phyloP scores from a whole-genome alignment of 2,888 invertebrate genomes.

The Neria commutata region DNA sequence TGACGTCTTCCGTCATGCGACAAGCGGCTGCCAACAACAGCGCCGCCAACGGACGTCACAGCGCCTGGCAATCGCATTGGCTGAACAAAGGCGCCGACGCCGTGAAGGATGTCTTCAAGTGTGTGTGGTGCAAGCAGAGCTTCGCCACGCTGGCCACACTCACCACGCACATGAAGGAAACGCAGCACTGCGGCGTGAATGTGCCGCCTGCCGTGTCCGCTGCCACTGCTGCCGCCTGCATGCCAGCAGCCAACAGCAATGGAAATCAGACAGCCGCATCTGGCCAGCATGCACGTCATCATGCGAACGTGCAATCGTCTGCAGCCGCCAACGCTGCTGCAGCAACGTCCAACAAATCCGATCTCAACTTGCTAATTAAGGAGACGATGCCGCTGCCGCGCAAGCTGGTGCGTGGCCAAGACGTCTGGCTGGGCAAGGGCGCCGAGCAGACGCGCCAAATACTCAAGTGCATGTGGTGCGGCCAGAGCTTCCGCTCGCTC shows the following conservation, averaged over 20 bases:
- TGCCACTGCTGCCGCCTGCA: slow-evolving; percentile 20
- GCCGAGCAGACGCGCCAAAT: slow-evolving; percentile 97
- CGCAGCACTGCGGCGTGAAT: slow-evolving; percentile 92
- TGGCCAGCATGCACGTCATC: slow-evolving; percentile 30
- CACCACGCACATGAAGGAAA: slow-evolving; percentile 98
- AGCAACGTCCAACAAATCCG: slow-evolving; percentile 73
- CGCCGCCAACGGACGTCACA: slow-evolving; percentile 71
- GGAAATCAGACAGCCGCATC: slow-evolving; percentile 25
- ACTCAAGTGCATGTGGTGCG: slow-evolving; percentile 98
- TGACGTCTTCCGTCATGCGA: slow-evolving; percentile 63
- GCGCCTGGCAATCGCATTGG: slow-evolving; percentile 98
- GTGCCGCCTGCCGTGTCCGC: slow-evolving; percentile 68
- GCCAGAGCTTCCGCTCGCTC: slow-evolving; percentile 93
- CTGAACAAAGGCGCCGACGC: slow-evolving; percentile 93
- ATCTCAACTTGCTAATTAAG: slow-evolving; percentile 84
- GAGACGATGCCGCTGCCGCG: slow-evolving; percentile 95
- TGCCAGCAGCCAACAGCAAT: slow-evolving; percentile 50
- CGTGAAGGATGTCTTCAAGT: slow-evolving; percentile 94
- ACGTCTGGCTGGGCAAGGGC: slow-evolving; percentile 97
- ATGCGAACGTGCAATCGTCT: slow-evolving; percentile 21
- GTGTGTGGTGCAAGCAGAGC: slow-evolving; percentile 98
- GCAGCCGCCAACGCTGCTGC: slow-evolving; percentile 62
- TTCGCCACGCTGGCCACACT: slow-evolving; percentile 93
- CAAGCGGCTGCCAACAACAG: slow-evolving; percentile 25
- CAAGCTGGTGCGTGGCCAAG: slow-evolving; percentile 95